Conservation (phyloP, 2,888 invertebrate species). For the Trichopria drosophilae region DNA sequence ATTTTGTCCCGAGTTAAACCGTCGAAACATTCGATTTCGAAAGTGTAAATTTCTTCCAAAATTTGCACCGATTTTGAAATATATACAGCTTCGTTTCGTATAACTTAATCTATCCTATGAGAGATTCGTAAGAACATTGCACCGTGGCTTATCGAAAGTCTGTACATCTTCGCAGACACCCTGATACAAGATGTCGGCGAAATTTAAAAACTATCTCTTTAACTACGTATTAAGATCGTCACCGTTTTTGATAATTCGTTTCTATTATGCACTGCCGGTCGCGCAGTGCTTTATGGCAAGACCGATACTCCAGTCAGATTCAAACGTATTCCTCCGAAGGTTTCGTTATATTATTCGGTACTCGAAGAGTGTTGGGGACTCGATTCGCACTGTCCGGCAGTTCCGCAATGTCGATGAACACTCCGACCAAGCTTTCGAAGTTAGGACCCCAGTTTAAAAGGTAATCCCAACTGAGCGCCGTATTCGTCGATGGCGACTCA, state of each 20-base stretch:
- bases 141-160: conserved; percentile 36
- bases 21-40: background rate
- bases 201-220: conserved; percentile 22
- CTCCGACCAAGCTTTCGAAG: conserved; percentile 92
- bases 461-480: conserved; percentile 90
- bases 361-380: conserved; percentile 73
- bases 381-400: conserved; percentile 68
- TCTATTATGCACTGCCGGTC: conserved; percentile 11
- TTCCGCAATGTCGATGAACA: conserved; percentile 95
- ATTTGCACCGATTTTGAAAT: conserved; percentile 20
- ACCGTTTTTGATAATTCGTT: conserved; percentile 1
- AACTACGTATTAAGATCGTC: conserved; percentile 4
- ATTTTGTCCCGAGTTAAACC: background rate
- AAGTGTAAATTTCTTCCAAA: background rate
- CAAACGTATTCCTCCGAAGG: conserved; percentile 89
- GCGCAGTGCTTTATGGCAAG: conserved; percentile 40
- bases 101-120: conserved; percentile 10
- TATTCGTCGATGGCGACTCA: conserved; percentile 66
- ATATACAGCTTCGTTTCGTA: conserved; percentile 22
- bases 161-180: conserved; percentile 47
- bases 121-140: conserved; percentile 37
- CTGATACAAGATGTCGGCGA: conserved; percentile 50
- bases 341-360: conserved; percentile 75
- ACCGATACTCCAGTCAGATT: conserved; percentile 30
- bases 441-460: conserved; percentile 95